Evolutionary conservation across 2,113 vertebrate genomes (phyloP).

Genomic region (Scomber colias): DNA sequence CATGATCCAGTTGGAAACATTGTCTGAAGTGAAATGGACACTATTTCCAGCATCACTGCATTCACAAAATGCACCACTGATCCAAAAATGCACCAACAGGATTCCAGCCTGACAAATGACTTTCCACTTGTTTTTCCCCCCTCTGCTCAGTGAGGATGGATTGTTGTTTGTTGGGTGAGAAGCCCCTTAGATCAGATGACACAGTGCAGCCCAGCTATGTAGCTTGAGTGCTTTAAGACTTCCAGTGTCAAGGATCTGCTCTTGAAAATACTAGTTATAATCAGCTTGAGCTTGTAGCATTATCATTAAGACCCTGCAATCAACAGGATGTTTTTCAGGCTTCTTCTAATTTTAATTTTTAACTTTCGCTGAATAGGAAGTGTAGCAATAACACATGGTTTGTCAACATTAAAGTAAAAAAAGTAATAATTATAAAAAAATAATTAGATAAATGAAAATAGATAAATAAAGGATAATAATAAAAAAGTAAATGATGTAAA

Average conservation of each 20-base stretch:
- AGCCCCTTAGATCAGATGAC: conserved; percentile 55
- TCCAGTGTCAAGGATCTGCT: conserved; percentile 59
- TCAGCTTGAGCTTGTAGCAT: conserved; percentile 30
- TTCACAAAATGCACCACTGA: conserved; percentile 62
- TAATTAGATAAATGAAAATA: no score
- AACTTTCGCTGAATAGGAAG: no score
- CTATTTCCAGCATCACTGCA: conserved; percentile 68
- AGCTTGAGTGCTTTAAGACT: conserved; percentile 58
- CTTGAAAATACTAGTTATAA: conserved; percentile 38
- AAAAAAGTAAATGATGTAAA: no score
- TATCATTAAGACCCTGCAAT: conserved; percentile 10
- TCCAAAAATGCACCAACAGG: conserved; percentile 48
- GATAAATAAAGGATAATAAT: no score
- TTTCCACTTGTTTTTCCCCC: conserved; percentile 43
- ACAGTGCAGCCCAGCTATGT: conserved; percentile 35
- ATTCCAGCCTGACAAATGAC: conserved; percentile 70
- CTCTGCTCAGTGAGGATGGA: conserved; percentile 36
- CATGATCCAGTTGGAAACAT: conserved; percentile 48
- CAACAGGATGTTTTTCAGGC: not conserved
- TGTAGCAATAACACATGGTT: not conserved
- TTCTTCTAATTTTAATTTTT: not conserved
- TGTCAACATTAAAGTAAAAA: not conserved
- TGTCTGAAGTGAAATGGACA: conserved; percentile 40
- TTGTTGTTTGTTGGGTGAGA: conserved; percentile 32
- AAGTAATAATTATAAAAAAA: no score